These are phyloP conservation scores for Xenopus petersii DNA, from an alignment of 2,797 vertebrate genomes.

Conservation along the genomic window DNA sequence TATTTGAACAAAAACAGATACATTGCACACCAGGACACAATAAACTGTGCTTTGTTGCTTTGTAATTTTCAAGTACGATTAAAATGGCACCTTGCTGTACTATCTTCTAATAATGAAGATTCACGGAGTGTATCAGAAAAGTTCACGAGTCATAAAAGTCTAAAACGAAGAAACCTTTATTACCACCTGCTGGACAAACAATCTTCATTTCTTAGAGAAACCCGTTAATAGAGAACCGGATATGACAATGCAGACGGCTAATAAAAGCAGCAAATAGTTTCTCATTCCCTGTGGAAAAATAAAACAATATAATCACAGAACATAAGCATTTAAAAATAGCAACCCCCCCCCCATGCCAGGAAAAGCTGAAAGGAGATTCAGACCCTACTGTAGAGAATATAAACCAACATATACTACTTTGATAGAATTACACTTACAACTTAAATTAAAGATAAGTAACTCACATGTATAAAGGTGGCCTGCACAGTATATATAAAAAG, in stretches of 20 bases:
- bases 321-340: no score
- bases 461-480: no score
- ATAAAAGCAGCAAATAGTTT: constrained; percentile 71
- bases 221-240: constrained; percentile 74
- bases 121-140: neutral
- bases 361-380: no score
- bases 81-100: neutral
- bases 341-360: no score
- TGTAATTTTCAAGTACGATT: neutral
- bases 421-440: no score
- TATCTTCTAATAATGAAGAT: neutral
- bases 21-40: neutral
- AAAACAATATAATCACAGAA: neutral
- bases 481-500: no score
- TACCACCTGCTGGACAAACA: neutral
- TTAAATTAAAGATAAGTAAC: no score
- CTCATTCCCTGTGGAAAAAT: constrained; percentile 66
- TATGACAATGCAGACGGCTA: constrained; percentile 73
- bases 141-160: no score
- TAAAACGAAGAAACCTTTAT: no score
- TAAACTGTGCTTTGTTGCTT: neutral
- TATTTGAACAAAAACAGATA: neutral
- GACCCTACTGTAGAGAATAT: no score
- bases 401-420: no score
- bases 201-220: constrained; percentile 74